Evolutionary conservation across 2,113 vertebrate genomes (phyloP).

Genomic region (Cryptotis parvus): DNA sequence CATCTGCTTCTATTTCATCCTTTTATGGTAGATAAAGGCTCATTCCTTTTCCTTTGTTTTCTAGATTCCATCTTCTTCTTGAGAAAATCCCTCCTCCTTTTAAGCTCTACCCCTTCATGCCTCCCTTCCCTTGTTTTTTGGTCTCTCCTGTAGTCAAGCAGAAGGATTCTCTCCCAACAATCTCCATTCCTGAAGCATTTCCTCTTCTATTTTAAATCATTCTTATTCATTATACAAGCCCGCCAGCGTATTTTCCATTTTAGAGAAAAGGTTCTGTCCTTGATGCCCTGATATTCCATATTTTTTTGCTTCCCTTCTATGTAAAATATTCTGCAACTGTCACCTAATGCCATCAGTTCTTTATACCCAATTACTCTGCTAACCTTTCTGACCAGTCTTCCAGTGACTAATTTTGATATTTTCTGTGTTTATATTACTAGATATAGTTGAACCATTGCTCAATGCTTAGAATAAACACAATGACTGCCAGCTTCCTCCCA

Average conservation of each 20-base stretch:
- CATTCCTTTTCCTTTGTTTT: not conserved
- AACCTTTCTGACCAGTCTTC: not conserved
- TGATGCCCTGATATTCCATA: not conserved
- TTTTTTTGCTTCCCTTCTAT: not conserved
- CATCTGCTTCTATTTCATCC: not conserved
- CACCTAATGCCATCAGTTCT: not conserved
- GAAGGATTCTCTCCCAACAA: not conserved
- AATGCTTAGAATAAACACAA: not conserved
- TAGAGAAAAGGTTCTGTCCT: not conserved
- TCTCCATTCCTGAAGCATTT: not conserved
- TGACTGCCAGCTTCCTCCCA: not conserved
- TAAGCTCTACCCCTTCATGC: not conserved
- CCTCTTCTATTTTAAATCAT: not conserved
- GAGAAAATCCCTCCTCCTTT: not conserved
- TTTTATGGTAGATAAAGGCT: not conserved
- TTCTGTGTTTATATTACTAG: slow-evolving; percentile 9
- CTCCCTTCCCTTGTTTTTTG: not conserved
- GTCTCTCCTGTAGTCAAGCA: not conserved
- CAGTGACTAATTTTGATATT: not conserved
- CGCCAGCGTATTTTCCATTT: not conserved
- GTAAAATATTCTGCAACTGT: not conserved
- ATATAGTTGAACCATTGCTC: not conserved
- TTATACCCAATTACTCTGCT: not conserved
- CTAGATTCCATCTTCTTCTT: not conserved
- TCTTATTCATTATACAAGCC: not conserved